A percentile compares a stretch with the other conserved stretches of the same genome.
Evolutionary conservation across 1,140 invertebrate genomes (phyloP).

Genomic region (Vanessa atalanta): DNA sequence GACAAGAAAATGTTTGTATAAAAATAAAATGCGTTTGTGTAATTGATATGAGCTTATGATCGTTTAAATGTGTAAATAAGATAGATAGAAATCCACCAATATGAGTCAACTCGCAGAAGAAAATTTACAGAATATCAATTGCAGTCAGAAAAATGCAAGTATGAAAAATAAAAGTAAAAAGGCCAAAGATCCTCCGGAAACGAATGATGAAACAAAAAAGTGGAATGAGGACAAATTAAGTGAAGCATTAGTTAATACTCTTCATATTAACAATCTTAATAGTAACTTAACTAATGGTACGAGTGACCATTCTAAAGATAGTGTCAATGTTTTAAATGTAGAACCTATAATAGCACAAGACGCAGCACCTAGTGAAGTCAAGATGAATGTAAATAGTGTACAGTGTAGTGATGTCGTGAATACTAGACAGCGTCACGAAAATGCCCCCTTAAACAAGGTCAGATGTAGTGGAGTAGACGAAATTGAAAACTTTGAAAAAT

Average conservation of each 20-base stretch:
- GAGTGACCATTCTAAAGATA: constrained; percentile 65
- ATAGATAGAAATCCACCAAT: constrained; percentile 65
- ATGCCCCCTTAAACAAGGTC: constrained; percentile 35
- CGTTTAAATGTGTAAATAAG: constrained; percentile 74
- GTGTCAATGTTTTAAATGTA: constrained; percentile 45
- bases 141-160: constrained; percentile 65
- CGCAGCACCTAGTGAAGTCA: constrained; percentile 49
- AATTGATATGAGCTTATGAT: constrained; percentile 65
- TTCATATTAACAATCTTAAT: constrained; percentile 72
- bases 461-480: constrained; percentile 30
- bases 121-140: constrained; percentile 67
- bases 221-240: constrained; percentile 65
- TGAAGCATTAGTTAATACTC: constrained; percentile 68
- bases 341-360: constrained; percentile 49
- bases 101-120: constrained; percentile 73
- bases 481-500: constrained; percentile 41
- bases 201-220: constrained; percentile 63
- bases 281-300: constrained; percentile 75
- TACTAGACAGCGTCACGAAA: constrained; percentile 38
- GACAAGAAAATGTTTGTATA: constrained; percentile 75
- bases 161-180: constrained; percentile 77
- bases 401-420: constrained; percentile 60
- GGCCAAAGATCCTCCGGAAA: constrained; percentile 75
- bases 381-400: constrained; percentile 74
- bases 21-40: constrained; percentile 57